Base-by-base conservation (phyloP, 1,140 invertebrate genomes). In the Frieseomelitta varia region DNA sequence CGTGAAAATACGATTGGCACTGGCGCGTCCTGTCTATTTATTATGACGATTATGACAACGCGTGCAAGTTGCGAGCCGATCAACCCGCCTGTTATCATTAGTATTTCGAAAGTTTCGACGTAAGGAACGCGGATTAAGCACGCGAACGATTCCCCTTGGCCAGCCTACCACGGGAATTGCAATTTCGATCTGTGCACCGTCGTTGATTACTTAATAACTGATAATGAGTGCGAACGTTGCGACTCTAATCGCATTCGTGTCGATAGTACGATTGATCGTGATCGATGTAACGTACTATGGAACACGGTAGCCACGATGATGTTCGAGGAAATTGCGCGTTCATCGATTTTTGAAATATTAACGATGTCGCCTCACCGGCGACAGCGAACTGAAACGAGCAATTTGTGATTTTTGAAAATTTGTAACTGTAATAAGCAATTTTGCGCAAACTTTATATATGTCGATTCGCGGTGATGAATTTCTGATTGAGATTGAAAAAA, bases 131-230 rank as follows among this genome's bases (percentile, higher is more conserved):
- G 27, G 27, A 34, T 69, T 34, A 39, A 11, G 34, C 24, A 30
- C 4, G 30, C 30, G 51, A 58, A 77, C 6, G 8, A 19, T 2
- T n/a, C 12, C 10, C 10, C 1, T 10, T 19, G 34, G 39, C 24
- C 15, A 17, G 63, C 27, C 24, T n/a, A 17, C 15, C 63, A 12
- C 81, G 81, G 74, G 78, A 83, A 83, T 83, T 83, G 81, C 74
- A 78, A 83, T 78, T 71, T 47, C 39, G 65, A 58, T 39, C 81
- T 19, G 2, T 82, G n/a, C 14, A 24, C 80, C 17, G 4, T 0
- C 12, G 51, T 61, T 69, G 74, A 78, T 83, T 71, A 71, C 81
- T 83, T 78, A 69, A 78, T 78, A 83, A 69, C 74, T 69, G 55
- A 58, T 83, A 78, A 83, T 58, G 55, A 58, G 30, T 67, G 14